These are phyloP conservation scores for Catharus ustulatus DNA, from an alignment of 2,797 vertebrate species.

Conservation along the genomic window DNA sequence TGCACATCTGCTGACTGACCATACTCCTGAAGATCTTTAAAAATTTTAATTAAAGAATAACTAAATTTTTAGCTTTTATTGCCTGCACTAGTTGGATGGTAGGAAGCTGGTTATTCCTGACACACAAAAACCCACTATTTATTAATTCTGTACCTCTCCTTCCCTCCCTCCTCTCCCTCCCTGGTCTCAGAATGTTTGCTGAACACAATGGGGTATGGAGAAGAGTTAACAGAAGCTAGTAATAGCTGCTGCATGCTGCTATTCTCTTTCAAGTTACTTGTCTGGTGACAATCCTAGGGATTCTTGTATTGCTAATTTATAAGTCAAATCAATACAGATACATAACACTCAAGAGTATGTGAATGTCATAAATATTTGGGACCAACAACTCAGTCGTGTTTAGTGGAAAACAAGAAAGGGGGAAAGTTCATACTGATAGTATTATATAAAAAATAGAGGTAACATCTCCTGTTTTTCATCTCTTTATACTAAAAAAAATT, in stretches of 20 bases:
- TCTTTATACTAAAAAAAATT: not conserved
- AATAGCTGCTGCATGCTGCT: not conserved
- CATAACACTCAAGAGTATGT: not conserved
- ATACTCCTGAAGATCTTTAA: not conserved
- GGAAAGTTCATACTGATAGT: not conserved
- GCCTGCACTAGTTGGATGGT: not conserved
- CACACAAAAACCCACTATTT: not conserved
- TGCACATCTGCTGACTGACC: not conserved
- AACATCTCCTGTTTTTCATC: not conserved
- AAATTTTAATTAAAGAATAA: not conserved
- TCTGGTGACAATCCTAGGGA: not conserved
- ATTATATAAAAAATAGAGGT: not conserved
- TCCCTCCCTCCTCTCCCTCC: not conserved
- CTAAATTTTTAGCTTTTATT: not conserved
- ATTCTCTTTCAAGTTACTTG: not conserved
- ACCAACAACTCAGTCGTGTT: not conserved
- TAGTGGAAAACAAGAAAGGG: not conserved
- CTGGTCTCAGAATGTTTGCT: not conserved
- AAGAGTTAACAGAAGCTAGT: not conserved
- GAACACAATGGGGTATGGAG: not conserved
- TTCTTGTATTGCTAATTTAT: not conserved
- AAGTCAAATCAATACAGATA: not conserved
- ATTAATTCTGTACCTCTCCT: not conserved
- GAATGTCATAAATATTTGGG: not conserved
- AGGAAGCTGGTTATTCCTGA: not conserved